Conservation (phyloP, 2,797 vertebrate species). For the Sebastes melanostomus region DNA sequence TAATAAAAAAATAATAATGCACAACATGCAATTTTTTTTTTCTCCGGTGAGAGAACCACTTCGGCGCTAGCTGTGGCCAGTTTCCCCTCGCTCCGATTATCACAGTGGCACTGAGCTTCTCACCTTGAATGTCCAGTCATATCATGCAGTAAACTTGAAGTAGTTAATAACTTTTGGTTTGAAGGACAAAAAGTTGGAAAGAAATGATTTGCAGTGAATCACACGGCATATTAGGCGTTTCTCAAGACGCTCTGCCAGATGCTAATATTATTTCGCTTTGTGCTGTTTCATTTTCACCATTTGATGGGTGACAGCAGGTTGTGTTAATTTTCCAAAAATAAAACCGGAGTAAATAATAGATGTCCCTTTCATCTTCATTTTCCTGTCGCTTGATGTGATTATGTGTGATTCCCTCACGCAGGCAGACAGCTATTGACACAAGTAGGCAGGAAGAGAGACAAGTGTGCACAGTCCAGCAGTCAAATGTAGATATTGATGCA, state of each 20-base stretch:
- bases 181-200: constrained; percentile 31
- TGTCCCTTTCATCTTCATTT: constrained; percentile 1
- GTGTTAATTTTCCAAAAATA: constrained; percentile 10
- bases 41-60: constrained; percentile 41
- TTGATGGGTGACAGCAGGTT: neutral
- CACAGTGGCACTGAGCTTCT: constrained; percentile 39
- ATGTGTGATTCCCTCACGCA: constrained; percentile 2
- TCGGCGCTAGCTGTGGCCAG: constrained; percentile 14
- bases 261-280: neutral
- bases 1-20: constrained; percentile 56
- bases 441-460: constrained; percentile 7
- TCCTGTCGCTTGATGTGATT: neutral
- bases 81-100: constrained; percentile 45
- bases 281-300: constrained; percentile 13
- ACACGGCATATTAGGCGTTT: neutral
- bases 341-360: neutral
- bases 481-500: constrained; percentile 23
- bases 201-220: neutral
- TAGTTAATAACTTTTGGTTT: constrained; percentile 23
- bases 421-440: neutral
- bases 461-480: neutral
- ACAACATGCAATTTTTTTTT: constrained; percentile 42
- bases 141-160: constrained; percentile 3
- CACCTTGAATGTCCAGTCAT: constrained; percentile 45
- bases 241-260: neutral